phyloP scores from a whole-genome alignment of 2,797 vertebrate species.

The Selene dorsalis region DNA sequence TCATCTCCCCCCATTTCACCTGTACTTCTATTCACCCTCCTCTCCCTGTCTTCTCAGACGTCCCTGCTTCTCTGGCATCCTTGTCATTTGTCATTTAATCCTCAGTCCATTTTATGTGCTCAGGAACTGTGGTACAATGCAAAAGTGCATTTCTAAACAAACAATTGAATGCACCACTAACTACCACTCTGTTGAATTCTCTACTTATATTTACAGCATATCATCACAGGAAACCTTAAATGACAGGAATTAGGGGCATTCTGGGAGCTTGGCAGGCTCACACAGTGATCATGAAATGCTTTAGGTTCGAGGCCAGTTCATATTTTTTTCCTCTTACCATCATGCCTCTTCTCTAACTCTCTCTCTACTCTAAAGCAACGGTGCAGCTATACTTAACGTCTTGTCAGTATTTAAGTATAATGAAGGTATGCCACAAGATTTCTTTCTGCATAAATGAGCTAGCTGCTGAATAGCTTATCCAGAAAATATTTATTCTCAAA shows the following conservation, averaged over 20 bases:
- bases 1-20: not conserved
- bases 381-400: not conserved
- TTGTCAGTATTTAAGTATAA: not conserved
- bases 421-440: not conserved
- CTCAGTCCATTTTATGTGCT: conserved; percentile 23
- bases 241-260: not conserved
- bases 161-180: conserved; percentile 4
- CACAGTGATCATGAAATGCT: conserved; percentile 18
- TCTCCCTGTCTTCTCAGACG: conserved; percentile 18
- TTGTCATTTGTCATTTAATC: conserved; percentile 28
- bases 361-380: not conserved
- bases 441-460: not conserved
- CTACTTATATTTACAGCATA: not conserved
- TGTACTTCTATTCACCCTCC: not conserved
- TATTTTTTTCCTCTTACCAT: conserved; percentile 34
- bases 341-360: not conserved
- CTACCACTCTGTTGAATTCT: not conserved
- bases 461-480: not conserved
- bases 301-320: conserved; percentile 36
- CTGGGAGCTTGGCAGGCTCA: conserved; percentile 37
- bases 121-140: conserved; percentile 19
- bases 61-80: conserved; percentile 15
- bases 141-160: conserved; percentile 32
- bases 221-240: conserved; percentile 17
- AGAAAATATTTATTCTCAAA: not conserved